These are phyloP conservation scores for Ovibos moschatus DNA, from an alignment of 2,113 vertebrate genomes.

Conservation along the genomic window DNA sequence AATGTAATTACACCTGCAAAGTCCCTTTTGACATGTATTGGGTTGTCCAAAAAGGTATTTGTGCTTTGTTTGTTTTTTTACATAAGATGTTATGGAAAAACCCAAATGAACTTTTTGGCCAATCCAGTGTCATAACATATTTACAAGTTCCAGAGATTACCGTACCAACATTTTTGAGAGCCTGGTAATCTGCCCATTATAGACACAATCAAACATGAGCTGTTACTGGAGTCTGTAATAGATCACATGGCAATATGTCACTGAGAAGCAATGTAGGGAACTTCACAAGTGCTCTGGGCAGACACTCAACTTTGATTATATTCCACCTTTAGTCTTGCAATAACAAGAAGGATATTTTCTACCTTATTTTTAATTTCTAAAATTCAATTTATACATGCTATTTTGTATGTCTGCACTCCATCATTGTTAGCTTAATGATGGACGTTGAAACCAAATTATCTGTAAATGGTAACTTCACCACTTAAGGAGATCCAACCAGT, in stretches of 20 bases:
- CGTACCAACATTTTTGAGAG: not conserved
- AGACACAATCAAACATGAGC: not conserved
- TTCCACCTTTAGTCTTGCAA: not conserved
- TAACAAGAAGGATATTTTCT: not conserved
- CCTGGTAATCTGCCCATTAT: not conserved
- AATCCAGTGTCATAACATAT: not conserved
- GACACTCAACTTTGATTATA: not conserved
- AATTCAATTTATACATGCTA: not conserved
- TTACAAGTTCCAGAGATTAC: not conserved
- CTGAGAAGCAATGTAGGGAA: not conserved
- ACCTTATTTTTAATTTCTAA: slow-evolving; percentile 26
- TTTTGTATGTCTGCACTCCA: slow-evolving; percentile 31
- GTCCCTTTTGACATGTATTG: not conserved
- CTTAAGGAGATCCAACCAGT: not conserved
- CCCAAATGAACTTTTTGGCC: not conserved
- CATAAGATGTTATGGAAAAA: not conserved
- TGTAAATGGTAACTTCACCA: not conserved
- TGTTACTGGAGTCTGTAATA: not conserved
- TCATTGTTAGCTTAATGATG: not conserved
- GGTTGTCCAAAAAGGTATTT: not conserved
- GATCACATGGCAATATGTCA: not conserved
- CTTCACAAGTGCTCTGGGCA: not conserved
- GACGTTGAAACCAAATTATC: not conserved
- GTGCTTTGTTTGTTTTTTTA: too few relatives aligned
- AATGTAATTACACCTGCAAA: not conserved